Base-by-base conservation (phyloP, 2,113 vertebrate species). In the Gallinago media region DNA sequence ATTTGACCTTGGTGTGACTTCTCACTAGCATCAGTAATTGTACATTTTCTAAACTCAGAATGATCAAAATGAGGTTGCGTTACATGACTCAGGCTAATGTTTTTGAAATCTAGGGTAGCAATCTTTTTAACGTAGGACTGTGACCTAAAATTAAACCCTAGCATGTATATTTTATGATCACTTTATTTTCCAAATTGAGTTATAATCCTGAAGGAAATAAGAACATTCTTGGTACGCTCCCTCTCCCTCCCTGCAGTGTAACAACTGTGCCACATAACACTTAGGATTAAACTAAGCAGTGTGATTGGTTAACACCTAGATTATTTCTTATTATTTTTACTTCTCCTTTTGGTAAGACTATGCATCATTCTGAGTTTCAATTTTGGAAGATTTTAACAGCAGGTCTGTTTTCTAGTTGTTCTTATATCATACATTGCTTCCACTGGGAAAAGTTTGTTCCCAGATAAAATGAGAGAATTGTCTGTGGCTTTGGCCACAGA, bases 1-100 rank as follows among this genome's bases (percentile, higher is more conserved):
- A 44, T 94, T 91, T 94, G 79, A 55, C 77, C 83, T 80, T 86
- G 31, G 19, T 92, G 63, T 92, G 88, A 89, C 76, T 92, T 96
- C 85, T 89, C 88, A 50, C 79, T 59, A 78, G 65, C 20, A 50
- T 81, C 66, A 89, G 65, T 92, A 93, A 95, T 85, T 94, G 77
- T 56, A 80, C 40, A 76, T 92, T 90, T 95, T 94, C 72, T 86
- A 65, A 92, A 67, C 49, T 58, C 49, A 40, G 36, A 89, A 68
- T 86, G 71, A 96, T 92, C 61, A 92, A 94, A 95, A 86, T 75
- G 59, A 81, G 71, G 38, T 84, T 93, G 9, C 44, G 31, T 70
- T 75, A 42, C n/a, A 52, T 62, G 55, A 71, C 34, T 95, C 0
- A 19, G 26, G 44, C 18, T 77, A 89, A 84, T 89, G 47, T 15